Percentiles rank a stretch among this genome's conserved stretches.
phyloP scores from a whole-genome alignment of 2,888 invertebrate species.

The Unio pictorum region DNA sequence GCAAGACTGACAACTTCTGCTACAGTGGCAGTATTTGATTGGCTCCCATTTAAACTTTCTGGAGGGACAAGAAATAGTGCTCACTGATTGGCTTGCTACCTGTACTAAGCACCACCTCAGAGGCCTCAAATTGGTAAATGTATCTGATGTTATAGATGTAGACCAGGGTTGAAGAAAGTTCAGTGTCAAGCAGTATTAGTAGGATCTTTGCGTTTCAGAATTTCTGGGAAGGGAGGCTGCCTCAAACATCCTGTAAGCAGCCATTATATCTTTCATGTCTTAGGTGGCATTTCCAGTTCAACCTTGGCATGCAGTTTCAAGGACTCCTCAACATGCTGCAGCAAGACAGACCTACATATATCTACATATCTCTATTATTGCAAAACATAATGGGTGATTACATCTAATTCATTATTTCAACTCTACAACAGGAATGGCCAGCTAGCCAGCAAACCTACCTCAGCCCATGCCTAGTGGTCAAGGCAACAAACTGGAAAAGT shows the following conservation, averaged over 20 bases:
- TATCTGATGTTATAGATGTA: constrained; percentile 47
- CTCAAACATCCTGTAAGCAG: background rate
- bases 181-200: constrained; percentile 44
- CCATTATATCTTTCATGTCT: too few relatives aligned
- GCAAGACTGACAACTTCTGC: too few relatives aligned
- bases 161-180: constrained; percentile 25
- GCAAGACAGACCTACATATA: too few relatives aligned
- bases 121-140: constrained; percentile 66
- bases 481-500: constrained; percentile 1
- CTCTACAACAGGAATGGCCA: constrained; percentile 4
- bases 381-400: too few relatives aligned
- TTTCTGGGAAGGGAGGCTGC: constrained; percentile 20
- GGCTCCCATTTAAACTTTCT: constrained; percentile 9
- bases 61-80: constrained; percentile 28
- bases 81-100: constrained; percentile 52
- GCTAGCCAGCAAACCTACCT: background rate
- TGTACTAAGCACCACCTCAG: constrained; percentile 47
- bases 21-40: constrained; percentile 22
- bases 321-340: too few relatives aligned
- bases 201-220: constrained; percentile 31
- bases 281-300: too few relatives aligned
- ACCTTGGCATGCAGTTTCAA: too few relatives aligned
- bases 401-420: too few relatives aligned
- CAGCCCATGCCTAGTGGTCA: constrained; percentile 7
- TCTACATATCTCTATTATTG: too few relatives aligned